These are phyloP conservation scores for Pocillopora damicornis DNA, from an alignment of 64 coral and sea anemone genomes.

Conservation along the genomic window DNA sequence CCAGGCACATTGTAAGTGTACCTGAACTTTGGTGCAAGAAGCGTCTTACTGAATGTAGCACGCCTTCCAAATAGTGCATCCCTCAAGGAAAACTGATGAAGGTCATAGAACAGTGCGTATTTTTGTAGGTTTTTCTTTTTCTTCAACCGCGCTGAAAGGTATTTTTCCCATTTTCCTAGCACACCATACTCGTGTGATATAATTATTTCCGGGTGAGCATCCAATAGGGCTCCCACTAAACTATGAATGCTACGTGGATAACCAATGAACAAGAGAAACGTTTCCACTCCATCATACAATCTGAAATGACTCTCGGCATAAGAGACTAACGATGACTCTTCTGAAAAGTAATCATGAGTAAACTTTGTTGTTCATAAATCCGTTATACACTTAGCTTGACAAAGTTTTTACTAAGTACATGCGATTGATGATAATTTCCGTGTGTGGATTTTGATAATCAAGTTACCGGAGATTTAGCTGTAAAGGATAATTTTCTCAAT, in stretches of 20 bases:
- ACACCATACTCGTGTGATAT: not conserved
- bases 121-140: not conserved
- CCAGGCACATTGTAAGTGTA: not conserved
- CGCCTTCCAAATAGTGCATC: not conserved
- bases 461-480: too few species aligned
- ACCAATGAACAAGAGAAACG: not conserved
- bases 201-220: not conserved
- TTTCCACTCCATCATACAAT: constrained; percentile 3
- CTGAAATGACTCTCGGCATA: not conserved
- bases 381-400: too few species aligned
- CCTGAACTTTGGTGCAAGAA: too few species aligned
- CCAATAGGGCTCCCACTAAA: not conserved
- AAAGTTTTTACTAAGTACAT: too few species aligned
- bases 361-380: not conserved
- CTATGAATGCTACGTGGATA: not conserved
- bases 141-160: not conserved
- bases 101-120: not conserved
- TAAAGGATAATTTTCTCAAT: too few species aligned
- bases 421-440: not conserved
- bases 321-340: not conserved
- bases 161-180: not conserved
- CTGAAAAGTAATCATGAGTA: not conserved
- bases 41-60: not conserved
- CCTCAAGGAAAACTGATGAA: too few species aligned
- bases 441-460: not conserved